Conservation (phyloP, 1,140 invertebrate species). For the Caenorhabditis elegans region DNA sequence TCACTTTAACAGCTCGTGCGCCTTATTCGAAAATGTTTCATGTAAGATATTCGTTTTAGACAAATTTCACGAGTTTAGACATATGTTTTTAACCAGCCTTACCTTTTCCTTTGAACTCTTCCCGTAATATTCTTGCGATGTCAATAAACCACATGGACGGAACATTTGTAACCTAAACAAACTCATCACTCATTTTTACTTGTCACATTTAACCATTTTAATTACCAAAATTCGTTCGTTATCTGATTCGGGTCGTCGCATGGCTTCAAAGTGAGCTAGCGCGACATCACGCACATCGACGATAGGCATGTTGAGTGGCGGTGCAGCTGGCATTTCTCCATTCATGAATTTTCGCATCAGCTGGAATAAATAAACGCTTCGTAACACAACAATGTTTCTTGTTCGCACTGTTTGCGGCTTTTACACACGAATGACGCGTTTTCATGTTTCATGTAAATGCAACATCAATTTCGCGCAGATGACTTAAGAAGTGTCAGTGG, state of each 20-base stretch:
- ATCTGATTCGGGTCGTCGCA: conserved; percentile 69
- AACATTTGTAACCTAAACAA: conserved; percentile 54
- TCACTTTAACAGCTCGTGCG: too few species aligned
- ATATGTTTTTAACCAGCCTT: too few species aligned
- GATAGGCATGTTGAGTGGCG: conserved; percentile 69
- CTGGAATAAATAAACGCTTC: conserved; percentile 51
- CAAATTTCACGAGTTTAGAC: too few species aligned
- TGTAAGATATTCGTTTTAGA: too few species aligned
- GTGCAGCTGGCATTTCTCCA: conserved; percentile 68
- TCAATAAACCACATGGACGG: conserved; percentile 68
- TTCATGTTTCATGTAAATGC: conserved; percentile 37
- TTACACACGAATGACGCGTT: neutral
- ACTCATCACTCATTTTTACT: neutral
- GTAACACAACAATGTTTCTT: conserved; percentile 40
- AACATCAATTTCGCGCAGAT: conserved; percentile 18
- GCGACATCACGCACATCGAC: conserved; percentile 72
- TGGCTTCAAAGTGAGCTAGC: conserved; percentile 70
- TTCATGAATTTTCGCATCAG: conserved; percentile 69
- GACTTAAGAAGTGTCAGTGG: neutral
- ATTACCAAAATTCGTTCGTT: conserved; percentile 67
- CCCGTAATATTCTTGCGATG: conserved; percentile 67
- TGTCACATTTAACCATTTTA: neutral
- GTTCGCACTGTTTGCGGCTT: neutral
- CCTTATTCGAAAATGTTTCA: too few species aligned
- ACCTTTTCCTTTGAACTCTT: conserved; percentile 62